phyloP scores from a whole-genome alignment of 1,140 invertebrate genomes.

The Stegodyphus mimosarum region DNA sequence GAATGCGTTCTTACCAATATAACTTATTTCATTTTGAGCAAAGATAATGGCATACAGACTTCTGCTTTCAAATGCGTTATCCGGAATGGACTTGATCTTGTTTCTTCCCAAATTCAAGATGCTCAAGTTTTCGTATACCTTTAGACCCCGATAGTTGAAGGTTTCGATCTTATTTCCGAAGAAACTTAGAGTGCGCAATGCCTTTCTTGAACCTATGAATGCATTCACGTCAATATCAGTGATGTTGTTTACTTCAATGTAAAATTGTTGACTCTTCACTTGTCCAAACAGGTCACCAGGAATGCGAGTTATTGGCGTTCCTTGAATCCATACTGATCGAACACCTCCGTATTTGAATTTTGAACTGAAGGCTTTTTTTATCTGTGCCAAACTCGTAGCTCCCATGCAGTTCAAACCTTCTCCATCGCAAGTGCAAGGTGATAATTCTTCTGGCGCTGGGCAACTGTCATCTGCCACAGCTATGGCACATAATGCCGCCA shows the following conservation, averaged over 20 bases:
- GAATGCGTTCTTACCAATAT: conserved; percentile 46
- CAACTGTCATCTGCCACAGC: conserved; percentile 44
- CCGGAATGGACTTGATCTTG: conserved; percentile 21
- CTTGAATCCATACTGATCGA: conserved; percentile 51
- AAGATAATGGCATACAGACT: conserved; percentile 33
- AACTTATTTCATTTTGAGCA: conserved; percentile 36
- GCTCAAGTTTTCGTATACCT: not conserved
- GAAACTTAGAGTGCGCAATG: conserved; percentile 19
- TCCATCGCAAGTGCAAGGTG: conserved; percentile 56
- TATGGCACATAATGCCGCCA: not conserved
- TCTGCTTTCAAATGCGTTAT: conserved; percentile 17
- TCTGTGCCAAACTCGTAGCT: conserved; percentile 10
- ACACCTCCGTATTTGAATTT: conserved; percentile 38
- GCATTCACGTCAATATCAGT: conserved; percentile 14
- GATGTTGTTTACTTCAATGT: conserved; percentile 44
- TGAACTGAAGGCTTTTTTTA: conserved; percentile 37
- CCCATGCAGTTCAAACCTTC: conserved; percentile 58
- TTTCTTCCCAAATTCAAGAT: conserved; percentile 44
- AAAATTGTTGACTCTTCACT: conserved; percentile 33
- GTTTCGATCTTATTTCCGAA: conserved; percentile 45
- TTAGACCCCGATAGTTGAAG: conserved; percentile 9
- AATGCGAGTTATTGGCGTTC: conserved; percentile 33
- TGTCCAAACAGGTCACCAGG: conserved; percentile 38
- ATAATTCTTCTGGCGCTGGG: conserved; percentile 13
- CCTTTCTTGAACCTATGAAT: conserved; percentile 30